Base-by-base conservation (phyloP, 2,113 vertebrate genomes). In the Nothoprocta pentlandii region DNA sequence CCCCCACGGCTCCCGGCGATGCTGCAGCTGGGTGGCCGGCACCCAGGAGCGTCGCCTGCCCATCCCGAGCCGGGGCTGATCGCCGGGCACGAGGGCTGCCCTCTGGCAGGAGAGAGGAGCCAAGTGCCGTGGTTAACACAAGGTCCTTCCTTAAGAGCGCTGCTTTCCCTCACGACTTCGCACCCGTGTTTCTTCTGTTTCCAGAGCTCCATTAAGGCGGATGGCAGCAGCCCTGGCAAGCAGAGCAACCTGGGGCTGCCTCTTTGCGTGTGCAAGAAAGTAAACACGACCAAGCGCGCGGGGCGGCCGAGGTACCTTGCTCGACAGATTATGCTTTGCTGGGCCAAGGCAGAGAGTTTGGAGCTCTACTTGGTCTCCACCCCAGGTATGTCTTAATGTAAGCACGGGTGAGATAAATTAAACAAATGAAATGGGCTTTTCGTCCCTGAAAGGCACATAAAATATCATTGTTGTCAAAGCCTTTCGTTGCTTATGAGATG, bases 391-490 rank as follows among this genome's bases (percentile, higher is more conserved):
- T 21, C 80, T 54, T 91, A 96, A 94, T 85, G 76, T 92, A 97
- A 97, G 89, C 96, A 89, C 1, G 15, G 83, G 85, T 3, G 58
- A 92, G 93, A 87, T 94, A 95, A 92, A 89, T 86, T 96, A 97
- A 95, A 96, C 88, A 96, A 95, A 63, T 62, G 77, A 53, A 84
- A 84, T 28, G 46, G 63, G 77, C 63, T 85, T 92, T 80, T 59
- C 75, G 70, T 82, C 92, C 94, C 84, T 90, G 90, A 93, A 94
- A 92, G 86, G 92, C 86, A 94, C 95, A 86, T 95, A 92, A 93
- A 95, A 93, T 89, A 93, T 81, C 80, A 75, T 19, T 93, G 87
- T 85, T 94, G 94, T 96, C 77, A 94, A 94, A 94, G 68, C 90
- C 88, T 84, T 94, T 89, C 85, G 88, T 70, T 7, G 10, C 88